phyloP scores from a whole-genome alignment of 2,113 vertebrate genomes.

The Poeciliopsis turrubarensis region DNA sequence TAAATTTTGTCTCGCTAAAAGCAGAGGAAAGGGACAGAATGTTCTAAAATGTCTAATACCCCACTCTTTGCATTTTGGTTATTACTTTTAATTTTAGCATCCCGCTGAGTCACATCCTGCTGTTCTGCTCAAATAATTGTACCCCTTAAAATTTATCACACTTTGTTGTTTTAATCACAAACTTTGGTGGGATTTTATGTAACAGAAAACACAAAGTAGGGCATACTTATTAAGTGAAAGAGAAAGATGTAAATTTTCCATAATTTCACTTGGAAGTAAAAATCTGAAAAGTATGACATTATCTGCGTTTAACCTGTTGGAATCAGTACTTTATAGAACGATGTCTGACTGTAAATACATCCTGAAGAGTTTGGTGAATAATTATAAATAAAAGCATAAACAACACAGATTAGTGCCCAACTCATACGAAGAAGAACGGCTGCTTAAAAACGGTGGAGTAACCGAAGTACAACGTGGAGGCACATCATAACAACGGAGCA shows the following conservation, averaged over 20 bases:
- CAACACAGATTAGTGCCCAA: too few relatives aligned
- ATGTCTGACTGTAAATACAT: not conserved
- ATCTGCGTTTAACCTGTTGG: not conserved
- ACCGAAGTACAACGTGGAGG: too few relatives aligned
- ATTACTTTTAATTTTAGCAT: not conserved
- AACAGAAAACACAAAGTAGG: not conserved
- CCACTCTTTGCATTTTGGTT: not conserved
- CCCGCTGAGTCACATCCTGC: too few relatives aligned
- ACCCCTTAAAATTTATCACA: not conserved
- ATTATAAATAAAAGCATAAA: too few relatives aligned
- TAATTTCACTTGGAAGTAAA: not conserved
- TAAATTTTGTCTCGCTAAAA: constrained; percentile 1
- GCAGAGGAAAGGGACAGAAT: not conserved
- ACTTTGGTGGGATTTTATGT: not conserved
- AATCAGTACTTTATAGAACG: not conserved
- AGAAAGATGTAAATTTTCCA: not conserved
- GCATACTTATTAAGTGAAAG: not conserved
- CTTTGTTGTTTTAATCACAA: not conserved
- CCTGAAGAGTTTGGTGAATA: too few relatives aligned
- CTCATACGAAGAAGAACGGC: too few relatives aligned
- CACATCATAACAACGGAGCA: too few relatives aligned
- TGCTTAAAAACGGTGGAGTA: too few relatives aligned
- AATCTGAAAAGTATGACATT: not conserved
- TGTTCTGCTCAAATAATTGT: too few relatives aligned
- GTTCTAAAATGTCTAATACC: not conserved